Evolutionary conservation across 2,797 vertebrate species (phyloP), one percentile per base, ranked within the genome.

Genomic region (Myioborus miniatus): DNA sequence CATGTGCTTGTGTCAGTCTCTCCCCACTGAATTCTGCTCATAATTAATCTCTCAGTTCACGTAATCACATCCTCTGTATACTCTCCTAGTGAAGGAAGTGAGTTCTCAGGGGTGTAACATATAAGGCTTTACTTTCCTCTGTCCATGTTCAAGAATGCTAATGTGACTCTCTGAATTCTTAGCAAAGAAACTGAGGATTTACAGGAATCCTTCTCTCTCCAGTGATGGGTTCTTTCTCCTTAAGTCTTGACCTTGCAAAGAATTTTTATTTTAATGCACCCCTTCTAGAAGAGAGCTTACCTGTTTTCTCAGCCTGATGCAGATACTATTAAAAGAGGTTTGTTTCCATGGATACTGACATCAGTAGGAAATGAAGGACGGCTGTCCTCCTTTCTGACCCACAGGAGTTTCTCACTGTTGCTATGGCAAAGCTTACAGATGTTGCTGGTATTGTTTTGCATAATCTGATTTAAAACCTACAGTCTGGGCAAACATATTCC

Each of bases 301-400:
- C 97, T 98, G 94, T 95, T 97, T 97, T 95, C 87, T 95, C 64
- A 94, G 81, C 78, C 93, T 96, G 83, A 96, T 96, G 90, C 64
- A 91, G 59, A 91, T 94, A 95, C 88, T 97, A 90, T 96, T 97
- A 97, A 94, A 97, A 97, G 71, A 62, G 32, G 97, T 98, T 97
- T 98, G 97, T 98, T 97, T 98, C 97, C 97, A 97, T 97, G 97
- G 97, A 97, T 97, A 97, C 96, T 15, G 56, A 95, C 93, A 91
- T 95, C 88, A 92, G 62, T 94, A 80, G 85, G 83, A 91, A 96
- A 97, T 94, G 93, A 97, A 96, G 96, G 91, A 97, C 18, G 50
- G 82, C 71, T 96, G 94, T 97, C 91, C 94, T 97, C 82, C 96
- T 98, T 97, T 96, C 96, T 97, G 97, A 96, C 90, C 95, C 94